Percentiles rank a stretch among this genome's conserved stretches.
Conservation (phyloP, 2,888 invertebrate species). For the Schrankia costaestrigalis region DNA sequence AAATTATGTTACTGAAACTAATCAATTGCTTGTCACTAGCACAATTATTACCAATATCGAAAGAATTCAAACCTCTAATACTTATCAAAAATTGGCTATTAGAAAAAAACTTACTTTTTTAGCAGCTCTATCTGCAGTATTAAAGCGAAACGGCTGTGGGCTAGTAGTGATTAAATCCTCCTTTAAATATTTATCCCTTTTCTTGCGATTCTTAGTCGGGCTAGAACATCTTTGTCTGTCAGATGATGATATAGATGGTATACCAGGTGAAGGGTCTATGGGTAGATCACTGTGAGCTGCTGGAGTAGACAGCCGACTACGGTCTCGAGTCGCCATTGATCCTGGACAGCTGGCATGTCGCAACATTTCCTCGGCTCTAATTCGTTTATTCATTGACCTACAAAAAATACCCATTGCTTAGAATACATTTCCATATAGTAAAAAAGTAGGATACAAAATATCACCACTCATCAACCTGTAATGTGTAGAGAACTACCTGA, state of each 20-base stretch:
- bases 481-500: conserved; percentile 82
- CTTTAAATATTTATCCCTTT: conserved; percentile 49
- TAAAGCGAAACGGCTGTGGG: conserved; percentile 76
- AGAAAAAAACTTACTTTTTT: conserved; percentile 52
- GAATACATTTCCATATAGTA: too few relatives aligned
- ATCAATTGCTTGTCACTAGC: too few relatives aligned
- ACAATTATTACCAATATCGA: too few relatives aligned
- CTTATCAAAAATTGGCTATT: not conserved
- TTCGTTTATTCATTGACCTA: conserved; percentile 83
- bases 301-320: conserved; percentile 68
- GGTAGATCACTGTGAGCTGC: conserved; percentile 73
- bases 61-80: not conserved
- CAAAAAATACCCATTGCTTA: too few relatives aligned
- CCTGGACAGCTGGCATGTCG: conserved; percentile 84
- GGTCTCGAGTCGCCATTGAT: conserved; percentile 84
- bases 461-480: too few relatives aligned
- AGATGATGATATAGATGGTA: conserved; percentile 55
- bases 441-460: too few relatives aligned
- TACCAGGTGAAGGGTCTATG: conserved; percentile 65
- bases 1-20: too few relatives aligned
- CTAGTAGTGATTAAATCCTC: conserved; percentile 77
- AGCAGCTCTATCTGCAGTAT: conserved; percentile 71
- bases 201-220: conserved; percentile 55
- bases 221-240: conserved; percentile 55
- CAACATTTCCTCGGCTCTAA: conserved; percentile 85